Conservation (phyloP, 2,888 invertebrate genomes). For the Drosophila lacicola region DNA sequence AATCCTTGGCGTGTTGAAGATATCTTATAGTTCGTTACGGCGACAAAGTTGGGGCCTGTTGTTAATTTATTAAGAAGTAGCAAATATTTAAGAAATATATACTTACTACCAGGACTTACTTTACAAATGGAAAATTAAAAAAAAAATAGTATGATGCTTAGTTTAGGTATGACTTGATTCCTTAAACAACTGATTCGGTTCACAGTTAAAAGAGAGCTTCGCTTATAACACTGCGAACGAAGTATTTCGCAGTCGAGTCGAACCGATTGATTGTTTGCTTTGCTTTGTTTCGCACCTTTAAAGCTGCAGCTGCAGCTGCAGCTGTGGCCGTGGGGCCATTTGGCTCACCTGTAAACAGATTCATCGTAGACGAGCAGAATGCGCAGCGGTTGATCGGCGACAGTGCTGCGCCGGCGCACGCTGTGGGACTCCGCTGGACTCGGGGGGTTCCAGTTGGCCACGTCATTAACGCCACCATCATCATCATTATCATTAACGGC, state of each 20-base stretch:
- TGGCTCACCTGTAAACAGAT: constrained; percentile 93
- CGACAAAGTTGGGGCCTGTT: no score
- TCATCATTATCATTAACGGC: constrained; percentile 81
- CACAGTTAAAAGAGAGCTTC: not conserved
- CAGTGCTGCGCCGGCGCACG: constrained; percentile 88
- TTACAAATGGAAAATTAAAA: no score
- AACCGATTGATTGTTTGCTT: not conserved
- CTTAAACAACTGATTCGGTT: no score
- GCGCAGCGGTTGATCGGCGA: constrained; percentile 91
- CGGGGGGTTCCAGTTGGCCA: constrained; percentile 87
- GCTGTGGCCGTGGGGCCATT: not conserved
- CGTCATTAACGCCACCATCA: constrained; percentile 77
- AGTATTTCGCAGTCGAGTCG: not conserved
- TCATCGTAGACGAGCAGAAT: constrained; percentile 94
- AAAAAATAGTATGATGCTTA: no score
- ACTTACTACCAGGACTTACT: no score
- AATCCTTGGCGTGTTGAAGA: no score
- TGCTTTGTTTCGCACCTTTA: not conserved
- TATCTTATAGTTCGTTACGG: no score
- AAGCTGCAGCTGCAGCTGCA: constrained; percentile 1
- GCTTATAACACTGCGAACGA: not conserved
- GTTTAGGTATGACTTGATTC: no score
- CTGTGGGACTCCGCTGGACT: constrained; percentile 88
- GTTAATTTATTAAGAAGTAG: no score
- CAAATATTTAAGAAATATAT: no score